Percentiles rank a stretch among this genome's conserved stretches.
phyloP scores from a whole-genome alignment of 2,888 invertebrate species.

The Bimastos eiseni region DNA sequence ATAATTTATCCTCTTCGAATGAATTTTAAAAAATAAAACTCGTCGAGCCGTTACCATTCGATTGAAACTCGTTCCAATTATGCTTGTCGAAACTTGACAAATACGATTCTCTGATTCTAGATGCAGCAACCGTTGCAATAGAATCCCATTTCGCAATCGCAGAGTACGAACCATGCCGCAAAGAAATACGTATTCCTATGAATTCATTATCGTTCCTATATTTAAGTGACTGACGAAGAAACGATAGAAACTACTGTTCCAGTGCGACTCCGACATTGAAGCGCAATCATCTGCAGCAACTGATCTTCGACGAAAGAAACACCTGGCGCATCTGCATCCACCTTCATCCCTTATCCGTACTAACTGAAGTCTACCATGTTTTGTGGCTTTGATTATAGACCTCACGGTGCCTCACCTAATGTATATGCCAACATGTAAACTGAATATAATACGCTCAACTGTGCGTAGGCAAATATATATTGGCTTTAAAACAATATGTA shows the following conservation, averaged over 20 bases:
- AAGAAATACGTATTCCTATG: neutral
- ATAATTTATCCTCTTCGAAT: neutral
- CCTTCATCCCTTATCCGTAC: neutral
- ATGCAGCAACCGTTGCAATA: neutral
- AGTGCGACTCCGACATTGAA: neutral
- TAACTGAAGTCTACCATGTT: neutral
- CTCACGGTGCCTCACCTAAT: too few species aligned
- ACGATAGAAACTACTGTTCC: neutral
- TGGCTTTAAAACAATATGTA: neutral
- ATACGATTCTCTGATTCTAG: neutral
- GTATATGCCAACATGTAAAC: neutral
- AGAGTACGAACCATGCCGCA: neutral
- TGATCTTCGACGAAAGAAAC: neutral
- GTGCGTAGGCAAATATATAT: neutral
- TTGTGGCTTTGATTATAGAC: neutral
- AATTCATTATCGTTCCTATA: neutral
- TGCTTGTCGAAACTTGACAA: neutral
- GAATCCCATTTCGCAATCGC: neutral
- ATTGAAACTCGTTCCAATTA: neutral
- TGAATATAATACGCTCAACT: neutral
- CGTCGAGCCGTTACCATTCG: neutral
- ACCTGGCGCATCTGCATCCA: neutral
- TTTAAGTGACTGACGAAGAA: neutral
- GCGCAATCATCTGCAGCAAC: neutral
- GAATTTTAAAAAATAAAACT: neutral